These are phyloP conservation scores for Aegotheles bennettii DNA, from an alignment of 2,113 vertebrate genomes.

Conservation along the genomic window DNA sequence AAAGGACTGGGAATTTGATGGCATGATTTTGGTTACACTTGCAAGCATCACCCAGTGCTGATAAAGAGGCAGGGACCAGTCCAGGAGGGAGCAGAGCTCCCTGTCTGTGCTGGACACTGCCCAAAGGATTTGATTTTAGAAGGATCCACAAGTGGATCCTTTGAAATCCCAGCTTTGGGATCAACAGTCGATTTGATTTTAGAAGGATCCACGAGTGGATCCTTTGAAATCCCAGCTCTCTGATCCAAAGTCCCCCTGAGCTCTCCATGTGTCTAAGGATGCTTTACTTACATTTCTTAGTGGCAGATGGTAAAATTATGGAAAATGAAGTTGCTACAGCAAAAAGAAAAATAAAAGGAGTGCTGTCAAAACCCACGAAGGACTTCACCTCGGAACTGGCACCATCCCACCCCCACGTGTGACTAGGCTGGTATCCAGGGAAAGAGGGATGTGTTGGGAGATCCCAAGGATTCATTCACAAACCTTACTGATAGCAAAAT, in stretches of 20 bases:
- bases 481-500: neutral
- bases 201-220: neutral
- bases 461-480: neutral
- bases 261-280: fast-evolving
- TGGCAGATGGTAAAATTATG: neutral
- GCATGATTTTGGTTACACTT: neutral
- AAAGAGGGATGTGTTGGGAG: neutral
- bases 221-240: neutral
- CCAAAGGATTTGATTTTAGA: neutral
- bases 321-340: neutral
- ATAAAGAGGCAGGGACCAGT: fast-evolving
- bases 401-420: neutral
- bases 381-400: neutral
- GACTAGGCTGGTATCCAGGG: fast-evolving
- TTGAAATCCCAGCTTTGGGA: neutral
- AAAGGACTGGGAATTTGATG: neutral
- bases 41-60: neutral
- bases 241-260: neutral
- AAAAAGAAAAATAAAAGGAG: neutral
- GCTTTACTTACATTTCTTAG: neutral
- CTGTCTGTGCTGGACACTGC: neutral
- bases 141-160: neutral
- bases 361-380: neutral
- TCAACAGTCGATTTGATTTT: neutral
- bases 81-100: neutral